These are phyloP conservation scores for Taphrorychus bicolor DNA, from an alignment of 2,888 invertebrate species.

Conservation along the genomic window DNA sequence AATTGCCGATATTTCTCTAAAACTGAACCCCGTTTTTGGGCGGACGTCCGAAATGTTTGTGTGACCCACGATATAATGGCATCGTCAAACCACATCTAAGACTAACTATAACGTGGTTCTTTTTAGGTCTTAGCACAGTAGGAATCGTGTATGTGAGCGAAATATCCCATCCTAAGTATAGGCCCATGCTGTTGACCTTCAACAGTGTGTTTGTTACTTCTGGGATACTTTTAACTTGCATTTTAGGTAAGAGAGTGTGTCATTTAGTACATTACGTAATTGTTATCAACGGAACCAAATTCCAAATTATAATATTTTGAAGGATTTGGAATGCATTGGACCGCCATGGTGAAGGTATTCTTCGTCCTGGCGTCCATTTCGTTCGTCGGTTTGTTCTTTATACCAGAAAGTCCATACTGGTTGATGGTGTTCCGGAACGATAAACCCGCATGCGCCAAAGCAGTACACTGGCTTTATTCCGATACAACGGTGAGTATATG, in stretches of 20 bases:
- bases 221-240: constrained; percentile 65
- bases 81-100: too few relatives aligned
- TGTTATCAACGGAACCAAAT: too few relatives aligned
- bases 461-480: constrained; percentile 61
- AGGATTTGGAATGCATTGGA: constrained; percentile 62
- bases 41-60: too few relatives aligned
- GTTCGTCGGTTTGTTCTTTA: constrained; percentile 55
- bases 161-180: constrained; percentile 63
- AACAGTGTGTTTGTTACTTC: constrained; percentile 67
- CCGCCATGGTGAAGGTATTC: constrained; percentile 60
- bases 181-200: constrained; percentile 64
- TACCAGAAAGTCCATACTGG: constrained; percentile 69
- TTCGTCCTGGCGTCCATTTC: constrained; percentile 55
- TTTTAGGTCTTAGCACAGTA: constrained; percentile 62
- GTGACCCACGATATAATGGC: too few relatives aligned
- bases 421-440: constrained; percentile 59
- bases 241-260: constrained; percentile 56
- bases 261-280: too few relatives aligned
- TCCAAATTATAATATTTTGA: constrained; percentile 14
- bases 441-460: constrained; percentile 52
- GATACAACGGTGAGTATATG: constrained; percentile 53
- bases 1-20: too few relatives aligned
- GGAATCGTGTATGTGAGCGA: constrained; percentile 66
- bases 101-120: too few relatives aligned
- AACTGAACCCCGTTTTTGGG: too few relatives aligned